Conservation (phyloP, 2,888 invertebrate genomes). For the Meiosimyza decipiens region DNA sequence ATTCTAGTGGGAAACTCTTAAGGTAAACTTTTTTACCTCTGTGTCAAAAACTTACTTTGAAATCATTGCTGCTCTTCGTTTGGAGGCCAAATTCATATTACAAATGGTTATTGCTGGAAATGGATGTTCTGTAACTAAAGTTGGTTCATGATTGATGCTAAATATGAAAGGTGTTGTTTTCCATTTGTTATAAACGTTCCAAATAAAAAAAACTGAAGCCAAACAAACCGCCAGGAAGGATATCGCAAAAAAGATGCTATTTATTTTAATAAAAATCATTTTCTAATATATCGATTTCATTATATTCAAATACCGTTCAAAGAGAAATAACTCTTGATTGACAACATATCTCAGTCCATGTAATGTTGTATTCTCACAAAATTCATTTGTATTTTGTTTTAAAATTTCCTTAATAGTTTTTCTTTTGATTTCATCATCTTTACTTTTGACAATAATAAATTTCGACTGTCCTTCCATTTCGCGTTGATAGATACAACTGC, state of each 20-base stretch:
- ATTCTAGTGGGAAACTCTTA: neutral
- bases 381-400: constrained; percentile 57
- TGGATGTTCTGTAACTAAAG: constrained; percentile 74
- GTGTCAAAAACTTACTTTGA: neutral
- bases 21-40: neutral
- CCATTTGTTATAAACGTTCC: constrained; percentile 78
- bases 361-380: constrained; percentile 73
- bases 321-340: constrained; percentile 58
- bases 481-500: too few species aligned
- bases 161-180: constrained; percentile 78
- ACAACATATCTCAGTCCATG: constrained; percentile 84
- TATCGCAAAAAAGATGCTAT: constrained; percentile 73
- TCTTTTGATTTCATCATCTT: neutral
- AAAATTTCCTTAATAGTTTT: constrained; percentile 42
- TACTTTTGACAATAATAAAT: too few species aligned
- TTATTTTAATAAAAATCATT: neutral
- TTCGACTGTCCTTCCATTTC: too few species aligned
- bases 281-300: neutral
- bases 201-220: constrained; percentile 75
- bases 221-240: constrained; percentile 76
- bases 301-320: constrained; percentile 56
- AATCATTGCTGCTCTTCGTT: constrained; percentile 70
- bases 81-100: constrained; percentile 81
- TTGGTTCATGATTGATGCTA: constrained; percentile 75
- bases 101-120: constrained; percentile 86